Conservation (phyloP, 2,888 invertebrate species). For the Lacanobia wlatinum region DNA sequence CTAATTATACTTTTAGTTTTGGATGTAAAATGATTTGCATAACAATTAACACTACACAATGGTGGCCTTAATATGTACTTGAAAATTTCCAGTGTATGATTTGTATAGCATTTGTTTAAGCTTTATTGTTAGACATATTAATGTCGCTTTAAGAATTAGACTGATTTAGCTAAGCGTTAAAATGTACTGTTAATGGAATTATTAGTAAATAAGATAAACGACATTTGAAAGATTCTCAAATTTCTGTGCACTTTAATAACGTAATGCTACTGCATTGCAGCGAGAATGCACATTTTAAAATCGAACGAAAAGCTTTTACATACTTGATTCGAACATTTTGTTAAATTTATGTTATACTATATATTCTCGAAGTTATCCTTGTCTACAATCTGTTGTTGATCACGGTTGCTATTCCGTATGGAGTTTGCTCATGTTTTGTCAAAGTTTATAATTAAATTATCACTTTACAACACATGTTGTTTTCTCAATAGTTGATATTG, state of each 20-base stretch:
- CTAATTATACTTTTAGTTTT: constrained; percentile 67
- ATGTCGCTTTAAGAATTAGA: constrained; percentile 91
- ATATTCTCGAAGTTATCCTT: constrained; percentile 52
- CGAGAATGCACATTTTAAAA: constrained; percentile 46
- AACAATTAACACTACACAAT: constrained; percentile 71
- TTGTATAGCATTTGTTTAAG: constrained; percentile 86
- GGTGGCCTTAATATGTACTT: constrained; percentile 85
- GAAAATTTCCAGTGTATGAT: constrained; percentile 87
- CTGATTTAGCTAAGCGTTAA: constrained; percentile 91
- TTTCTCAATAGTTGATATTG: constrained; percentile 66
- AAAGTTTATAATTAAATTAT: constrained; percentile 66
- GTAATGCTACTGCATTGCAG: constrained; percentile 47
- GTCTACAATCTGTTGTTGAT: constrained; percentile 51
- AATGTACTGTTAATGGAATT: constrained; percentile 87
- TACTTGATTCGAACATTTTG: constrained; percentile 53
- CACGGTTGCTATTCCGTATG: constrained; percentile 49
- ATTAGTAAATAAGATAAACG: constrained; percentile 82
- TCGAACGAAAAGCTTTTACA: constrained; percentile 57
- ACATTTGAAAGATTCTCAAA: constrained; percentile 72
- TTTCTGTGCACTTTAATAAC: constrained; percentile 48
- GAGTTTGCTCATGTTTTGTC: constrained; percentile 63
- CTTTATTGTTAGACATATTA: constrained; percentile 88
- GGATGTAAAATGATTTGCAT: constrained; percentile 70
- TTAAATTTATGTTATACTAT: constrained; percentile 56
- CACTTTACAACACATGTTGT: constrained; percentile 59